phyloP scores from a whole-genome alignment of 1,140 invertebrate genomes.

The Eriosoma lanigerum region DNA sequence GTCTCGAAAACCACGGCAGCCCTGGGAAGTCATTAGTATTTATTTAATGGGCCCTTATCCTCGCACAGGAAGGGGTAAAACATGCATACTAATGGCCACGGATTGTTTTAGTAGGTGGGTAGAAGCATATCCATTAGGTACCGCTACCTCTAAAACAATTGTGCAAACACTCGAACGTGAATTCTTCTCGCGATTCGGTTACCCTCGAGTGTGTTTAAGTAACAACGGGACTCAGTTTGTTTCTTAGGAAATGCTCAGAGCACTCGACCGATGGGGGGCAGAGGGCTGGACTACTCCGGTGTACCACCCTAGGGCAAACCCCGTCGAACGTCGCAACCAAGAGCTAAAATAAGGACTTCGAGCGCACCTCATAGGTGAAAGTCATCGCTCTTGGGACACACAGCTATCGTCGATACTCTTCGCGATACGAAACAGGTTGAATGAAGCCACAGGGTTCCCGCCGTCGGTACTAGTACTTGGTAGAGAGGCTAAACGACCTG shows the following conservation, averaged over 20 bases:
- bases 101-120: slow-evolving; percentile 5
- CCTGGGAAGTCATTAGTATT: no score
- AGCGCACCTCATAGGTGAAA: not conserved
- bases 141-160: not conserved
- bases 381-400: not conserved
- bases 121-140: not conserved
- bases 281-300: not conserved
- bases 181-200: not conserved
- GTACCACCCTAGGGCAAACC: not conserved
- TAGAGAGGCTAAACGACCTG: not conserved
- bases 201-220: no score
- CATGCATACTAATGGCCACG: not conserved
- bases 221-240: not conserved
- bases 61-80: no score
- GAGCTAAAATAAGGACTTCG: not conserved
- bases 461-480: not conserved
- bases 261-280: not conserved
- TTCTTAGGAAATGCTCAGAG: not conserved
- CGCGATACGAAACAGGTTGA: not conserved
- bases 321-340: not conserved
- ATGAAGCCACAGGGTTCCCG: not conserved
- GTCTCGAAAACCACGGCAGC: no score
- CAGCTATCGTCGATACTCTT: not conserved
- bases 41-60: no score
- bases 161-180: not conserved